Evolutionary conservation across 2,797 vertebrate species (phyloP).

Genomic region (Platalea minor): DNA sequence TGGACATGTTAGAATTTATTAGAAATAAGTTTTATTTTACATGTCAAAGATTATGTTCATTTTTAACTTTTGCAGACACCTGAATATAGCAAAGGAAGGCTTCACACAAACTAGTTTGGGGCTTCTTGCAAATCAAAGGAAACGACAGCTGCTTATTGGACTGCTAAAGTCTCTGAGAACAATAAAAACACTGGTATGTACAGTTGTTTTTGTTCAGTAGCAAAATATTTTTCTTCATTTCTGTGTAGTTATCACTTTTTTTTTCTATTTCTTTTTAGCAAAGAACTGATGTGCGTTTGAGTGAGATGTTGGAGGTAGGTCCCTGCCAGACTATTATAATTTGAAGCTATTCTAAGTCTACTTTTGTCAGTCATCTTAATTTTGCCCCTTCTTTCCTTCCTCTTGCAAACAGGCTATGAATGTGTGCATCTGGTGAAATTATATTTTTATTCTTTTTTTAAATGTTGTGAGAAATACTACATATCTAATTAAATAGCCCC

Average conservation of each 20-base stretch:
- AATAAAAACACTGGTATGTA: slow-evolving; percentile 94
- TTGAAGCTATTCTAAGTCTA: background rate
- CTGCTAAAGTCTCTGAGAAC: slow-evolving; percentile 95
- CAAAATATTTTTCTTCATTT: background rate
- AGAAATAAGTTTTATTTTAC: background rate
- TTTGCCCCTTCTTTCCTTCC: background rate
- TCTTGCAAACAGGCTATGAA: background rate
- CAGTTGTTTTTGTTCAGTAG: background rate
- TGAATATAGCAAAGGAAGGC: slow-evolving; percentile 90
- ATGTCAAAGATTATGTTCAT: background rate
- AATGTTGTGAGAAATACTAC: background rate
- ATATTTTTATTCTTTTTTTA: background rate
- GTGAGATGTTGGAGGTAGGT: slow-evolving; percentile 97
- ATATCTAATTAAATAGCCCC: background rate
- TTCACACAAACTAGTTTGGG: slow-evolving; percentile 97
- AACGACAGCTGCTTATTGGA: slow-evolving; percentile 91
- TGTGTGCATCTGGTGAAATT: background rate
- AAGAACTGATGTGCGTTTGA: slow-evolving; percentile 97
- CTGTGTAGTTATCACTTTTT: background rate
- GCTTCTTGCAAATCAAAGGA: slow-evolving; percentile 93
- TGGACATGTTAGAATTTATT: background rate
- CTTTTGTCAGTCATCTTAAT: background rate
- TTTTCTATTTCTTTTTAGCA: slow-evolving; percentile 78
- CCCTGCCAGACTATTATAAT: background rate
- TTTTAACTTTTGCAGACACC: slow-evolving; percentile 79